Evolutionary conservation across 2,113 vertebrate genomes (phyloP).

Genomic region (Psittacus erithacus): DNA sequence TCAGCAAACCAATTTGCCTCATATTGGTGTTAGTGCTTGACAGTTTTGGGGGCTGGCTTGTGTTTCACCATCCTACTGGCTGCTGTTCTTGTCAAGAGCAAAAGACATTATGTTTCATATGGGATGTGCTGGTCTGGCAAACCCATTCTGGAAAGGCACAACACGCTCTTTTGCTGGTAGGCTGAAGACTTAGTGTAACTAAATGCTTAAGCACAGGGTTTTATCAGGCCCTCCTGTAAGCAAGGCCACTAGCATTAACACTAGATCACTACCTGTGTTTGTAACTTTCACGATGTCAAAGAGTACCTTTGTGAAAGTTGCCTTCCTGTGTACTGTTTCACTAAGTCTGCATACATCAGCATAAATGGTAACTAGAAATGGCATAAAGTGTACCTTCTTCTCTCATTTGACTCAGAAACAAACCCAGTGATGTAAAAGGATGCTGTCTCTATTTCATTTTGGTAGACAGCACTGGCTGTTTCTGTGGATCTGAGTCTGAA

Average conservation of each 20-base stretch:
- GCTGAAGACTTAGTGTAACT: background rate
- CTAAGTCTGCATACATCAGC: background rate
- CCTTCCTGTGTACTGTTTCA: background rate
- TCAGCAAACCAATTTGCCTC: background rate
- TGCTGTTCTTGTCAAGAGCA: background rate
- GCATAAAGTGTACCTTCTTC: background rate
- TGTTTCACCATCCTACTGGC: background rate
- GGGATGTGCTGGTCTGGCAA: background rate
- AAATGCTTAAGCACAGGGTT: background rate
- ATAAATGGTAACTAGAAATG: background rate
- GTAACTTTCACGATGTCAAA: background rate
- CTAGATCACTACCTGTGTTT: background rate
- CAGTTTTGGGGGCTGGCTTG: background rate
- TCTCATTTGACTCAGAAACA: background rate
- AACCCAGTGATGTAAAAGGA: background rate
- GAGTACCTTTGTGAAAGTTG: background rate
- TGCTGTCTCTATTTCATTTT: background rate
- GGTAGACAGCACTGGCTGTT: background rate
- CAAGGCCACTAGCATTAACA: background rate
- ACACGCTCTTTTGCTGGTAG: background rate
- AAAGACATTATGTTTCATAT: background rate
- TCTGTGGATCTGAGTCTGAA: background rate
- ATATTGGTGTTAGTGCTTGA: background rate
- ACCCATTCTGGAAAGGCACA: background rate
- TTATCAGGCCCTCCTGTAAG: background rate